A percentile compares a stretch with the other conserved stretches of the same genome.
phyloP scores from a whole-genome alignment of 2,797 vertebrate species.

The Paramormyrops hopkinsi region DNA sequence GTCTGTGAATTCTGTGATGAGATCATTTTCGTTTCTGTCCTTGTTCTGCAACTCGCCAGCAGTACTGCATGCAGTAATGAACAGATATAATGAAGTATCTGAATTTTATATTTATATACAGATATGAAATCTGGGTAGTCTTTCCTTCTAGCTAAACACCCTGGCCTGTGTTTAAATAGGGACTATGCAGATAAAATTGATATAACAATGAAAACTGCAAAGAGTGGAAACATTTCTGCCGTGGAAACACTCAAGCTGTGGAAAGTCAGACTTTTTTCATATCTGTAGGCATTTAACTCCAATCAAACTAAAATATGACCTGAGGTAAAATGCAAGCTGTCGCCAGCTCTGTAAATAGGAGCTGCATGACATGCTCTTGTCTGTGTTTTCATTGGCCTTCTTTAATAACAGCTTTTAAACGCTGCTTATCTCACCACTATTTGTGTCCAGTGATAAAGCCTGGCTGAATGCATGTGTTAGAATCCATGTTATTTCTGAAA shows the following conservation, averaged over 20 bases:
- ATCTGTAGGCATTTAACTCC: neutral
- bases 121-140: neutral
- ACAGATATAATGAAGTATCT: neutral
- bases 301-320: conserved; percentile 1
- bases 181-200: conserved; percentile 1
- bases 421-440: neutral
- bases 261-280: neutral
- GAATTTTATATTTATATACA: neutral
- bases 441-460: neutral
- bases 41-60: neutral
- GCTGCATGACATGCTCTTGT: neutral
- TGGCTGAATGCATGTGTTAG: neutral
- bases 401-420: neutral
- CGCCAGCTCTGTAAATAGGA: neutral
- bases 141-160: neutral
- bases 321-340: neutral
- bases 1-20: neutral
- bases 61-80: neutral
- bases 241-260: conserved; percentile 2
- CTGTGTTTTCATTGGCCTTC: neutral
- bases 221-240: conserved; percentile 9
- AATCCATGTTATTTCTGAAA: neutral
- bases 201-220: conserved; percentile 6
- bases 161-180: neutral
- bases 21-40: neutral